Conservation (phyloP, 2,797 vertebrate genomes). For the Aphelocoma californica region DNA sequence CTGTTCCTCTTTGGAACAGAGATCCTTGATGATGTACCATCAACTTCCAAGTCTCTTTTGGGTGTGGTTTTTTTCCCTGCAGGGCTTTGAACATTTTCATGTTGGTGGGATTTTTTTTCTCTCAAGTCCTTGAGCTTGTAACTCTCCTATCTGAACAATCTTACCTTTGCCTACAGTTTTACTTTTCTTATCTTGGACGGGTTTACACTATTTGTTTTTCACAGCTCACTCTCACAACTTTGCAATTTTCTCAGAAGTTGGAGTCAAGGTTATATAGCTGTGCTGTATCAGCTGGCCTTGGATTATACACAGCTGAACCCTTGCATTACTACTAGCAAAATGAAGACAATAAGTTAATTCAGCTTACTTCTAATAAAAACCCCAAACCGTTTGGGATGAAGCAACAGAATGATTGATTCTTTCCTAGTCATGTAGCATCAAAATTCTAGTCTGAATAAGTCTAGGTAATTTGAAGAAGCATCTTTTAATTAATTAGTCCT, state of each 20-base stretch:
- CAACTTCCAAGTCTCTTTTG: not conserved
- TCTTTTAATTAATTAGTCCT: not conserved
- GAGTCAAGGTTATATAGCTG: not conserved
- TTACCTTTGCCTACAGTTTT: not conserved
- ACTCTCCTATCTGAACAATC: not conserved
- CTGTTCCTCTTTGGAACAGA: not conserved
- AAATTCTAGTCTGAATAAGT: not conserved
- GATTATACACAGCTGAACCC: not conserved
- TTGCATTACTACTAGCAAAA: not conserved
- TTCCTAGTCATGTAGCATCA: not conserved
- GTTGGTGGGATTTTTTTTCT: not conserved
- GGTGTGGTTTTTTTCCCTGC: fast-evolving
- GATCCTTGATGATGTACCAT: not conserved
- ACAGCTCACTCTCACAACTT: not conserved
- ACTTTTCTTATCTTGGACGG: not conserved
- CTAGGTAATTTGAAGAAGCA: not conserved
- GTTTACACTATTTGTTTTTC: not conserved
- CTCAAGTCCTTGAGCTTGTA: not conserved
- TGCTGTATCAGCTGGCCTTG: not conserved
- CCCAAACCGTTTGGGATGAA: not conserved
- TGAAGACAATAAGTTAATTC: not conserved
- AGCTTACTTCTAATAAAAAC: not conserved
- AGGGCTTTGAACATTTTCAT: not conserved
- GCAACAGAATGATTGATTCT: not conserved
- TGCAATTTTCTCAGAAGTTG: not conserved